These are phyloP conservation scores for Heliothis virescens DNA, from an alignment of 1,140 invertebrate species.

Conservation along the genomic window DNA sequence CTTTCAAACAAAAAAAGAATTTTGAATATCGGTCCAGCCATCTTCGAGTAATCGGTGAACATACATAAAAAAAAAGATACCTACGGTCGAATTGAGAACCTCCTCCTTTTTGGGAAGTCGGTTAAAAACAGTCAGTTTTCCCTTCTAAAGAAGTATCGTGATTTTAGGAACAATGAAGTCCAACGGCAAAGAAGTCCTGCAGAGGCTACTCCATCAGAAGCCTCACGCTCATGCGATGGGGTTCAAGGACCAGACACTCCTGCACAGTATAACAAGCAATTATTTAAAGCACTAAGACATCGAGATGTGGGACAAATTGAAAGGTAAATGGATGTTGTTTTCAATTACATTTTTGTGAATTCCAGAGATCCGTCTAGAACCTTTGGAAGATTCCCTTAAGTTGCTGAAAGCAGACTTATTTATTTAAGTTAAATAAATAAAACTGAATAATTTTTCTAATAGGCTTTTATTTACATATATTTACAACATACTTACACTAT, in stretches of 20 bases:
- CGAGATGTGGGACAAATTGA: constrained; percentile 15
- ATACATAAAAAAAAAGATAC: no score
- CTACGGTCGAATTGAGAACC: no score
- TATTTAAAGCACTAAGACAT: constrained; percentile 20
- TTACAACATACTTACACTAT: no score
- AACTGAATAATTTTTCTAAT: no score
- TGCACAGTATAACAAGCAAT: neutral
- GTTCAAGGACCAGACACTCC: neutral
- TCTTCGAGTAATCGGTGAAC: no score
- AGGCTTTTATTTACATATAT: no score
- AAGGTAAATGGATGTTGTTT: constrained; percentile 2
- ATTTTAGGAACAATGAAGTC: neutral
- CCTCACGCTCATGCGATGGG: neutral
- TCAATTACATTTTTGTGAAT: neutral
- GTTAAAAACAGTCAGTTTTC: neutral
- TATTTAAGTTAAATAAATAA: neutral
- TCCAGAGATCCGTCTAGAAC: neutral
- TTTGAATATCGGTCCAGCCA: no score
- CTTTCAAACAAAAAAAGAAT: no score
- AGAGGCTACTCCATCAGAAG: neutral
- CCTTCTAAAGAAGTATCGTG: neutral
- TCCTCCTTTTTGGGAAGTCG: no score
- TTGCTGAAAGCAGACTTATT: neutral
- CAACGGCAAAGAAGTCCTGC: neutral
- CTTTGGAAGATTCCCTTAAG: neutral